Evolutionary conservation across 2,888 invertebrate species (phyloP).

Genomic region (Drosophila aldrichi): DNA sequence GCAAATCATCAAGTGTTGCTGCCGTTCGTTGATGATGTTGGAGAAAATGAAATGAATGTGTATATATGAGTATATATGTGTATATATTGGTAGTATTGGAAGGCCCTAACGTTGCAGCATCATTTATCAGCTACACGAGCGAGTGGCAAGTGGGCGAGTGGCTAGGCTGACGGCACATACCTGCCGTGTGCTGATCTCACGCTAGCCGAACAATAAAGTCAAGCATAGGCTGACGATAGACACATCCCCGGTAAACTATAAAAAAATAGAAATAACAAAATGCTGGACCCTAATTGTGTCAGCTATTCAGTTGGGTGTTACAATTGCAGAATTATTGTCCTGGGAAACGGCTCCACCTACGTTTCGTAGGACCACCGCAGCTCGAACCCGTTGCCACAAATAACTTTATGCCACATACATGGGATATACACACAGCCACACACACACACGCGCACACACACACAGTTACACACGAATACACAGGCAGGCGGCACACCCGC

Average conservation of each 20-base stretch:
- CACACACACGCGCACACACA: neutral
- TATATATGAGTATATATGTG: neutral
- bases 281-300: slow-evolving; percentile 64
- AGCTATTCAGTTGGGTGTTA: slow-evolving; percentile 53
- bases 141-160: slow-evolving; percentile 67
- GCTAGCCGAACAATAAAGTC: slow-evolving; percentile 73
- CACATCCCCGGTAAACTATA: slow-evolving; percentile 46
- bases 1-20: slow-evolving; percentile 78
- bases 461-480: neutral
- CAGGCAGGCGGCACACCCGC: slow-evolving; percentile 35
- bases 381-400: slow-evolving; percentile 27
- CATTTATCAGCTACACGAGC: slow-evolving; percentile 79
- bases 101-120: slow-evolving; percentile 64
- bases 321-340: slow-evolving; percentile 81
- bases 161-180: slow-evolving; percentile 49
- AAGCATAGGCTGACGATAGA: slow-evolving; percentile 54
- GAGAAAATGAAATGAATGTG: slow-evolving; percentile 50
- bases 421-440: neutral
- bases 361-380: slow-evolving; percentile 70
- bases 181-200: slow-evolving; percentile 81
- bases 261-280: slow-evolving; percentile 25
- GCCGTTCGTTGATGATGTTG: slow-evolving; percentile 46
- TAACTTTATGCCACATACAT: slow-evolving; percentile 13
- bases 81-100: slow-evolving; percentile 18
- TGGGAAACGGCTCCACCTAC: slow-evolving; percentile 76